Base-by-base conservation (phyloP, 2,888 invertebrate genomes). In the Thecocarcelia acutangulata region DNA sequence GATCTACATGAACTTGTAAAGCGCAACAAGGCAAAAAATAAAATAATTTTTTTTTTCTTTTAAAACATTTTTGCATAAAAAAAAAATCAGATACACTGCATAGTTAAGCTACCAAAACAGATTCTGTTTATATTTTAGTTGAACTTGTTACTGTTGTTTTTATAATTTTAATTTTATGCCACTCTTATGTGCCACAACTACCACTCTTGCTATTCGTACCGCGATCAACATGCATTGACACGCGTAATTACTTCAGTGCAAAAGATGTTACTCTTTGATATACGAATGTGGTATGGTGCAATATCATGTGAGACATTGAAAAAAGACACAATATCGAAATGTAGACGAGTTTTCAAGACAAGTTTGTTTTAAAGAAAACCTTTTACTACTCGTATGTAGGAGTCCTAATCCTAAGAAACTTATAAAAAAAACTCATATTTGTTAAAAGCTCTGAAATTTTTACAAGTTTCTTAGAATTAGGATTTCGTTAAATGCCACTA, bases 241-340 rank as follows among this genome's bases (percentile, higher is more conserved):
- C 87, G 87, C 87, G 86, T 85, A 87, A 86, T 87, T 88, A 85
- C 85, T 83, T 69, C 77, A 59, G 58, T 78, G 59, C 59, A 80
- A 74, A 73, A 82, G 58, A 82, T 84, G 81, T 87, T 88, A 86
- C 86, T 85, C 85, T 79, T 84, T 85, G 85, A 85, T 86, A 83
- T 84, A 78, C 63, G 72, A 54, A 50, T 46, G 11, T 59, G 13
- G 11, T 59, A 11, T 52, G 28, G 24, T 42, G 54, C 61, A 73
- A 54, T 52, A 40, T 52, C 50, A 37, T 37, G 68, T 50, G 70
- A 58, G 37, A 28, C 58, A 50, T 13, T n/a, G 52, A 28, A 48
- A 58, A 58, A 15, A 46, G 42, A 42, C 15, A 21, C 33, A 54
- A 52, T 8, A 59, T 73, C 72, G 63, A 52, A 33, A 33, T 3